Conservation (phyloP, 2,113 vertebrate species). For the Octodon degus region DNA sequence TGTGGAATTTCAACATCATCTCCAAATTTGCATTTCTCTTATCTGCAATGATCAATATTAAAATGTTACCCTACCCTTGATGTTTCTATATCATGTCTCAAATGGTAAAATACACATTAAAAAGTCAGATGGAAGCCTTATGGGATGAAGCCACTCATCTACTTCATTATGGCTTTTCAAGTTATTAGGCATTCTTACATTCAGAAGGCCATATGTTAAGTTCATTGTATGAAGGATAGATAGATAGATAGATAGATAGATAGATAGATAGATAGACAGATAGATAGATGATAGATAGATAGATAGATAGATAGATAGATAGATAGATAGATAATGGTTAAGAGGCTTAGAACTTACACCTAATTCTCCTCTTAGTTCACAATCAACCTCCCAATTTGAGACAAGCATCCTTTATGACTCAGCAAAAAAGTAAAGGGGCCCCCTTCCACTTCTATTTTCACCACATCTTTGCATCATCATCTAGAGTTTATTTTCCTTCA, state of each 20-base stretch:
- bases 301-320: not conserved
- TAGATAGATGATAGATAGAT: not conserved
- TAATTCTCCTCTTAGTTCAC: not conserved
- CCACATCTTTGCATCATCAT: not conserved
- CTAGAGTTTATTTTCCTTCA: not conserved
- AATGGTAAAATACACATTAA: not conserved
- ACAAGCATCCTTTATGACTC: not conserved
- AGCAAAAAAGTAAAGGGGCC: not conserved
- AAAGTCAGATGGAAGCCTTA: not conserved
- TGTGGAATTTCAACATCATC: not conserved
- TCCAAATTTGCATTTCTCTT: not conserved
- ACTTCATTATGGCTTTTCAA: not conserved
- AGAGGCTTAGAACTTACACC: not conserved
- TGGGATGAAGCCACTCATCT: not conserved
- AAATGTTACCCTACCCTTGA: not conserved
- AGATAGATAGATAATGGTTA: not conserved
- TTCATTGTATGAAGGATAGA: not conserved
- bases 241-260: not conserved
- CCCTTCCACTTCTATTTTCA: not conserved
- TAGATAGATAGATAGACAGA: not conserved
- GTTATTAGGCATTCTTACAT: not conserved
- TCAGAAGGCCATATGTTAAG: not conserved
- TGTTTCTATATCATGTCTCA: not conserved
- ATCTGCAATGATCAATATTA: not conserved
- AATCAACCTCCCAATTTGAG: not conserved